Conservation (phyloP, 1,140 invertebrate genomes). For the Lepidostoma basale region DNA sequence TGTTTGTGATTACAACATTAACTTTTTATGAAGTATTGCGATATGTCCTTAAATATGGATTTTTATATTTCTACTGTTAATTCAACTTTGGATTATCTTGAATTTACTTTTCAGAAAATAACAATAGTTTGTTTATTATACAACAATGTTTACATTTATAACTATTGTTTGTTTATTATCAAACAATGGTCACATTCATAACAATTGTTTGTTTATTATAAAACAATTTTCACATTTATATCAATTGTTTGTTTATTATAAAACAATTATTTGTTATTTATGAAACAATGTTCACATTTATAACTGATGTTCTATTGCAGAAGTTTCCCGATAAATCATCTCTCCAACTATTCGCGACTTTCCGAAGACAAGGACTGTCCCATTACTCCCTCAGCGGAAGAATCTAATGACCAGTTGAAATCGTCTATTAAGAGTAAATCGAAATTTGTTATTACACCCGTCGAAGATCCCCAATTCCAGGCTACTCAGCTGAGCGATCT, state of each 20-base stretch:
- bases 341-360: background rate
- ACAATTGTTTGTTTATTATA: background rate
- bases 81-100: too few species aligned
- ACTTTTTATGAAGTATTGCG: too few species aligned
- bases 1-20: too few species aligned
- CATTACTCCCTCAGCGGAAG: background rate
- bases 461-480: background rate
- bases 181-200: background rate
- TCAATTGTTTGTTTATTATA: background rate
- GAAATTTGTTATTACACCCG: conserved; percentile 9
- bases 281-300: background rate
- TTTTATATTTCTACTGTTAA: too few species aligned
- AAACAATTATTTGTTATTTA: background rate
- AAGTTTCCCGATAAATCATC: background rate
- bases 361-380: background rate
- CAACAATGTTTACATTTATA: background rate
- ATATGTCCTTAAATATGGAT: too few species aligned
- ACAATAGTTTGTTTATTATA: too few species aligned
- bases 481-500: too few species aligned
- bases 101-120: too few species aligned
- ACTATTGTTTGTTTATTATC: background rate
- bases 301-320: background rate
- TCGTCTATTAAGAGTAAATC: background rate
- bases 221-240: background rate
- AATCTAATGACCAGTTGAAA: background rate